Percentiles rank a stretch among this genome's conserved stretches.
These are phyloP conservation scores for Scaptodrosophila latifasciaeformis DNA, from an alignment of 2,888 invertebrate species.

Conservation along the genomic window DNA sequence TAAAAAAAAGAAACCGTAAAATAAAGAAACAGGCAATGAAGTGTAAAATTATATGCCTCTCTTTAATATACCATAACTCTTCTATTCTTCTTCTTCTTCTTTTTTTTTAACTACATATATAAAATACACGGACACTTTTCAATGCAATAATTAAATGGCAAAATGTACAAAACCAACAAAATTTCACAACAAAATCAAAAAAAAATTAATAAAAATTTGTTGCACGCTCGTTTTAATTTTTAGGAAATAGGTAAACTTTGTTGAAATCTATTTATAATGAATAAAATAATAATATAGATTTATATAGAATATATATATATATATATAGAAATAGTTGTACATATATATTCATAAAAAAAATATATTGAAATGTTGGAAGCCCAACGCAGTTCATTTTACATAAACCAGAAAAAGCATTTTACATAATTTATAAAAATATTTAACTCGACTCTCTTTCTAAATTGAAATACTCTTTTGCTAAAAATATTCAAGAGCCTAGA, in stretches of 20 bases:
- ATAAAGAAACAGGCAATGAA: conserved; percentile 49
- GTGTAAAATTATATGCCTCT: conserved; percentile 69
- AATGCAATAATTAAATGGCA: not conserved
- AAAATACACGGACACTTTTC: conserved; percentile 22
- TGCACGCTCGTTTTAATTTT: conserved; percentile 35
- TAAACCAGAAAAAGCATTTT: too few relatives aligned
- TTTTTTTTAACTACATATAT: conserved; percentile 30
- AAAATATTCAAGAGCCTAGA: too few relatives aligned
- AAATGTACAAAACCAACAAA: conserved; percentile 1
- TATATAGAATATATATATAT: conserved; percentile 17
- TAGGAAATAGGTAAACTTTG: conserved; percentile 5
- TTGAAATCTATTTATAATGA: too few relatives aligned
- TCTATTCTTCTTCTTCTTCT: too few relatives aligned
- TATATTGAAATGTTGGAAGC: conserved; percentile 1
- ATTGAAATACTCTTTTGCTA: too few relatives aligned
- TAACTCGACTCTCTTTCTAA: too few relatives aligned
- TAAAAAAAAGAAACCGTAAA: conserved; percentile 3
- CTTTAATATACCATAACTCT: conserved; percentile 55
- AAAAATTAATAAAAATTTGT: too few relatives aligned
- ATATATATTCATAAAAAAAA: conserved; percentile 1
- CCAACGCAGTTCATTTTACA: conserved; percentile 2
- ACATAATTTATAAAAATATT: too few relatives aligned
- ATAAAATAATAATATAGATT: not conserved
- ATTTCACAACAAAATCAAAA: not conserved
- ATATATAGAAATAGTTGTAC: conserved; percentile 6